Conservation (phyloP, 1,140 invertebrate genomes). For the Leptinotarsa defecta region DNA sequence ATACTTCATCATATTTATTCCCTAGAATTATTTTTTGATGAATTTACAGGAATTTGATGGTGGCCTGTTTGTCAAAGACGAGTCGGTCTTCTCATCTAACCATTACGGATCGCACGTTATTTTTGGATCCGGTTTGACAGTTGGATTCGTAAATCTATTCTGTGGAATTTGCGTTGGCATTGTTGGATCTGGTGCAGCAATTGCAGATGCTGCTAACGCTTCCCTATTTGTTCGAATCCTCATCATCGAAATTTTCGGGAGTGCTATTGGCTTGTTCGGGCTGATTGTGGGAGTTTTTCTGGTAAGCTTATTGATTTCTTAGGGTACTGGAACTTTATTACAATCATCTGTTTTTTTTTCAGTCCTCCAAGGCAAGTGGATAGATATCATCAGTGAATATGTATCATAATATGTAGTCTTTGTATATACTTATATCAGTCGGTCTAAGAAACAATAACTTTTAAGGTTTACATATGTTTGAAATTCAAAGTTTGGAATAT, state of each 20-base stretch:
- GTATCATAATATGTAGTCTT: too few species aligned
- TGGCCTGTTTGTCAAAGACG: constrained; percentile 28
- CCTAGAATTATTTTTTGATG: not conserved
- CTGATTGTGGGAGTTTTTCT: constrained; percentile 89
- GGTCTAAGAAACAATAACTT: too few species aligned
- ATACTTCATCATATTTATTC: not conserved
- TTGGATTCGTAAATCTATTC: constrained; percentile 84
- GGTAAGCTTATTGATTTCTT: constrained; percentile 41
- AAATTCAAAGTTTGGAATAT: too few species aligned
- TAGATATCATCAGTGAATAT: too few species aligned
- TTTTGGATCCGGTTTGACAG: constrained; percentile 84
- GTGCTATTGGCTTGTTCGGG: constrained; percentile 90
- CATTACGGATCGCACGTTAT: constrained; percentile 76
- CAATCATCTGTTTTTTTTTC: constrained; percentile 32
- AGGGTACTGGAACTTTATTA: not conserved
- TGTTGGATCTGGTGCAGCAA: constrained; percentile 85
- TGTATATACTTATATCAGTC: too few species aligned
- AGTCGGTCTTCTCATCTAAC: constrained; percentile 54
- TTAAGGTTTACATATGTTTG: too few species aligned
- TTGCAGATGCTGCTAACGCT: constrained; percentile 87
- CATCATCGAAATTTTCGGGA: constrained; percentile 92
- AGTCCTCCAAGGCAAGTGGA: constrained; percentile 44
- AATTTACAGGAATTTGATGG: constrained; percentile 42
- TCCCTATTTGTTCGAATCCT: constrained; percentile 90
- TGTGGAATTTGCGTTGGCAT: constrained; percentile 88